Base-by-base conservation (phyloP, 1,140 invertebrate species). In the Zaprionus tsacasi region DNA sequence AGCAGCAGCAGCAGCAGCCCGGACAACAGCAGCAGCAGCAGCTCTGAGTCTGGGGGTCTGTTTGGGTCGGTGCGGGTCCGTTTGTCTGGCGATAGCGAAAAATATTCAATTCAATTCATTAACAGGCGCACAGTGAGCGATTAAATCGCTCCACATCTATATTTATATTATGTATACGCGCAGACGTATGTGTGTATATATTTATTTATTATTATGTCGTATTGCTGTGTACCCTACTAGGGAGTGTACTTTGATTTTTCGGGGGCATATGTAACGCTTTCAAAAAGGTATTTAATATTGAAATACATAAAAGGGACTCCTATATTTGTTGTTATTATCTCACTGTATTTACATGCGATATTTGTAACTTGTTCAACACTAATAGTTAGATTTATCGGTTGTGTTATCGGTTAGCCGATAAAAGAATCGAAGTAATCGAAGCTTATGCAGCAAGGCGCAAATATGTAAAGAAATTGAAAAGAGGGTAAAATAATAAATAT, bases 41-140 rank as follows among this genome's bases (percentile, higher is more conserved):
- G n/a, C 40, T 15, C 7, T 7, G 40, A 6, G 2, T 15, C 40
- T 35, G 69, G 38, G 52, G 52, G 57, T 15, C 48, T 61, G 56
- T 12, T 12, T 12, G 52, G 30, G 35, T 40, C 11, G 30, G 48
- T 74, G n/a, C 36, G 27, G 58, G 25, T 70, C 59, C 40, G 67
- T 65, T 65, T 60, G 74, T 72, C 69, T 76, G 69, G 56, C 74
- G 69, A 77, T 74, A 64, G 70, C 58, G 54, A 25, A 70, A 73
- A 73, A 77, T 80, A 82, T 82, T 78, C 78, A 87, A 89, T 88
- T 89, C 83, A 81, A 89, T 89, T 89, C 85, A 89, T 89, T 89
- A 89, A 83, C 76, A 80, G 72, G 12, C 57, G 70, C 85, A 79
- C 69, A 71, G 79, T 64, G 54, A 72, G 78, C 72, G 85, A 89